Evolutionary conservation across 2,113 vertebrate genomes (phyloP).

Genomic region (Gadus chalcogrammus): DNA sequence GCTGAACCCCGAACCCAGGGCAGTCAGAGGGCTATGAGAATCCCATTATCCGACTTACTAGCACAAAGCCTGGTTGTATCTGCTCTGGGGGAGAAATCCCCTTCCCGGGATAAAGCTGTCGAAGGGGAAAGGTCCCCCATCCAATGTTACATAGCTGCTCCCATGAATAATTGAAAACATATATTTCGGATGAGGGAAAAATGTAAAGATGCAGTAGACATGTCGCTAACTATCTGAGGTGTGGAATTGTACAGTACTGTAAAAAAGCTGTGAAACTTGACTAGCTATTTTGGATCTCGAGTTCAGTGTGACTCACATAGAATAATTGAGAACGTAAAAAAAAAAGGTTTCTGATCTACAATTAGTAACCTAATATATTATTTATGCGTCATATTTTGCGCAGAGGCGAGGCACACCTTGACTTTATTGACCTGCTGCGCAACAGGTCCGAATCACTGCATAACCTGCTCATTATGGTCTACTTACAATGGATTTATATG

Average conservation of each 20-base stretch:
- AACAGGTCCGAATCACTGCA: constrained; percentile 52
- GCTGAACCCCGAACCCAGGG: constrained; percentile 34
- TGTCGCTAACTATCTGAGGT: no score
- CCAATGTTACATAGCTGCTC: constrained; percentile 33
- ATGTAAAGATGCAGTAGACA: background rate
- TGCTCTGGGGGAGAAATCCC: constrained; percentile 3
- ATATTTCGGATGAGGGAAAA: background rate
- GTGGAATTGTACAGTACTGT: no score
- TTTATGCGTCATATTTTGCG: constrained; percentile 32
- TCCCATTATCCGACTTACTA: constrained; percentile 21
- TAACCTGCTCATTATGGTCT: no score
- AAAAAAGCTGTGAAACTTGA: no score
- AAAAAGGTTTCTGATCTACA: no score
- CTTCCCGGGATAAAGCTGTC: constrained; percentile 10
- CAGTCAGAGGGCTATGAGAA: background rate
- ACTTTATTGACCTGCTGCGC: constrained; percentile 50
- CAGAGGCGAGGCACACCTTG: constrained; percentile 41
- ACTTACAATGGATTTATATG: no score
- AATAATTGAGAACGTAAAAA: no score
- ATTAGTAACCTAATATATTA: no score
- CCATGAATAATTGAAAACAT: constrained; percentile 58
- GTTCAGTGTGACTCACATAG: no score
- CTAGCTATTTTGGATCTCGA: no score
- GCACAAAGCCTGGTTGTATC: constrained; percentile 11
- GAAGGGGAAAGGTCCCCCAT: constrained; percentile 29